Percentiles rank a stretch among this genome's conserved stretches.
These are phyloP conservation scores for Zoanthus sociatus DNA, from an alignment of 92 coral and sea anemone genomes.

Conservation along the genomic window DNA sequence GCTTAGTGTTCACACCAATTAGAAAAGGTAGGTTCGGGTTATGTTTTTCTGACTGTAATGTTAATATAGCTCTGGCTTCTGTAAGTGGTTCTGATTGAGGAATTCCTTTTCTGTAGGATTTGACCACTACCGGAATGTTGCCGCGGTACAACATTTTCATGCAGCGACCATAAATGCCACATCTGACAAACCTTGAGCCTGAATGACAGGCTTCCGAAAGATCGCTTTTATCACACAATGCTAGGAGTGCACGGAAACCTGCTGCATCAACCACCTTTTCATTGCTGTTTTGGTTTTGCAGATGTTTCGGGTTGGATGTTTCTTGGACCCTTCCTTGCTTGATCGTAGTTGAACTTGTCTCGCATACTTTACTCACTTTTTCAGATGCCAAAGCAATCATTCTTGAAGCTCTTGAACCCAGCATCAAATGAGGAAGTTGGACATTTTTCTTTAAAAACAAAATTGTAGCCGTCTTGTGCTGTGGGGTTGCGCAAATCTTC, in stretches of 20 bases:
- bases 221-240: too few relatives aligned
- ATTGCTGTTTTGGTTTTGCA: too few relatives aligned
- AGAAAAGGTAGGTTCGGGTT: constrained; percentile 47
- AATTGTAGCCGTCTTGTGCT: background rate
- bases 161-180: constrained; percentile 17
- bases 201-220: too few relatives aligned
- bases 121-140: constrained; percentile 5
- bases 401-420: constrained; percentile 7
- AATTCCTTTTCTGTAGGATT: background rate
- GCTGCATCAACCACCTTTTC: too few relatives aligned
- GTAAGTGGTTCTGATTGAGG: background rate
- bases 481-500: too few relatives aligned
- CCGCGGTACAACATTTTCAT: background rate
- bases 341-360: too few relatives aligned
- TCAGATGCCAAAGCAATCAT: background rate
- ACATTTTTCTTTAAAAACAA: background rate
- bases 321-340: too few relatives aligned
- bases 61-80: background rate
- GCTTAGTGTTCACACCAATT: constrained; percentile 37
- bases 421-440: background rate
- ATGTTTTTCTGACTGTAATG: background rate
- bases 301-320: too few relatives aligned
- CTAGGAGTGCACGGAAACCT: too few relatives aligned
- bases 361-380: background rate
- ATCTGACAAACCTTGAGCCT: background rate